Conservation (phyloP, 2,888 invertebrate genomes). For the Drosophila villosipedis region DNA sequence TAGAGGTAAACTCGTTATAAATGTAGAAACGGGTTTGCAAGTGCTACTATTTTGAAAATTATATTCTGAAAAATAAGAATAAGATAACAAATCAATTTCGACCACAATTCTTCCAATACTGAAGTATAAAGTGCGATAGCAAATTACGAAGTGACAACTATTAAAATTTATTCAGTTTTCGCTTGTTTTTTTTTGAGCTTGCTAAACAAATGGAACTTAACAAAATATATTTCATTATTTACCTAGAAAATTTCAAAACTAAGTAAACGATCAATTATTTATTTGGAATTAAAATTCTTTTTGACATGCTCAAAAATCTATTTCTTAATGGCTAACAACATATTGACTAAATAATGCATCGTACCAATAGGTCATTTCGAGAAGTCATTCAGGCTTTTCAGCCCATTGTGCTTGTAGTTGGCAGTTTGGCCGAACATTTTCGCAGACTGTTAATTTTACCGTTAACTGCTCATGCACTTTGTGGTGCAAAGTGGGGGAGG, state of each 20-base stretch:
- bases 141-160: background rate
- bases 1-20: background rate
- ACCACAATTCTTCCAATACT: background rate
- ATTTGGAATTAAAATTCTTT: background rate
- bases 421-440: conserved; percentile 4
- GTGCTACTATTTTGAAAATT: background rate
- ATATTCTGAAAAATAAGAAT: background rate
- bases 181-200: background rate
- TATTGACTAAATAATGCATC: background rate
- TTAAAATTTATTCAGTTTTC: background rate
- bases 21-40: background rate
- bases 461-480: conserved; percentile 26
- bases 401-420: conserved; percentile 35
- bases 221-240: background rate
- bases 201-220: background rate
- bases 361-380: background rate
- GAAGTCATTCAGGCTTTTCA: background rate
- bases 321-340: background rate
- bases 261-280: background rate
- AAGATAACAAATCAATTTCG: background rate
- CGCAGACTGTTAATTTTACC: conserved; percentile 13
- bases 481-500: background rate
- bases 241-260: background rate
- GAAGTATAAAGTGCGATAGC: background rate
- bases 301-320: background rate